Evolutionary conservation across 2,797 vertebrate species (phyloP).

Genomic region (Mionectes olivaceus): DNA sequence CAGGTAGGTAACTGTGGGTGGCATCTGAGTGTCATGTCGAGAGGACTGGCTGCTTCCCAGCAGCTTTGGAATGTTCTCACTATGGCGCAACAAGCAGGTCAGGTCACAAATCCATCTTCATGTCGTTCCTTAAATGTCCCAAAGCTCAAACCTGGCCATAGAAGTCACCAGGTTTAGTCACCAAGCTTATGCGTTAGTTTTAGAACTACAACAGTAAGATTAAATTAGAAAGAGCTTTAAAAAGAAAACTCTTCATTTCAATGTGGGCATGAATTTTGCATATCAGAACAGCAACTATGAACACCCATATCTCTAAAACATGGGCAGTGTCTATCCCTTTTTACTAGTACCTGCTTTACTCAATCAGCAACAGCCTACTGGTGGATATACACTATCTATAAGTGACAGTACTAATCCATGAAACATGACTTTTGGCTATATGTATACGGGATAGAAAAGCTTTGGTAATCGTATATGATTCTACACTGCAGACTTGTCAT

Average conservation of each 20-base stretch:
- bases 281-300: slow-evolving; percentile 50
- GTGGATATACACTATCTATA: background rate
- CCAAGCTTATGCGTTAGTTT: slow-evolving; percentile 1
- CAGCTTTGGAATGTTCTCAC: slow-evolving; percentile 3
- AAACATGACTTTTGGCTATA: slow-evolving; percentile 55
- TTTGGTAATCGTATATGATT: slow-evolving; percentile 72
- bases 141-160: background rate
- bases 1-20: background rate
- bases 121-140: background rate
- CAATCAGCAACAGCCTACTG: slow-evolving; percentile 32
- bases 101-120: slow-evolving; percentile 11
- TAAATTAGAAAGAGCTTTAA: slow-evolving; percentile 26
- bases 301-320: slow-evolving; percentile 30
- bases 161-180: background rate
- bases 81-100: slow-evolving; percentile 16
- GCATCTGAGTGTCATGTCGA: background rate
- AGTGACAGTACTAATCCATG: slow-evolving; percentile 59
- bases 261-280: slow-evolving; percentile 30
- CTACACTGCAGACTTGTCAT: slow-evolving; percentile 60
- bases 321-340: slow-evolving; percentile 22
- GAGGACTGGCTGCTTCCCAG: background rate
- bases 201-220: background rate
- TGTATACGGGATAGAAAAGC: slow-evolving; percentile 71
- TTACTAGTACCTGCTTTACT: slow-evolving; percentile 54
- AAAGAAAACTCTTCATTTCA: slow-evolving; percentile 17